These are phyloP conservation scores for Lucilia cuprina DNA, from an alignment of 1,140 invertebrate species.

Conservation along the genomic window DNA sequence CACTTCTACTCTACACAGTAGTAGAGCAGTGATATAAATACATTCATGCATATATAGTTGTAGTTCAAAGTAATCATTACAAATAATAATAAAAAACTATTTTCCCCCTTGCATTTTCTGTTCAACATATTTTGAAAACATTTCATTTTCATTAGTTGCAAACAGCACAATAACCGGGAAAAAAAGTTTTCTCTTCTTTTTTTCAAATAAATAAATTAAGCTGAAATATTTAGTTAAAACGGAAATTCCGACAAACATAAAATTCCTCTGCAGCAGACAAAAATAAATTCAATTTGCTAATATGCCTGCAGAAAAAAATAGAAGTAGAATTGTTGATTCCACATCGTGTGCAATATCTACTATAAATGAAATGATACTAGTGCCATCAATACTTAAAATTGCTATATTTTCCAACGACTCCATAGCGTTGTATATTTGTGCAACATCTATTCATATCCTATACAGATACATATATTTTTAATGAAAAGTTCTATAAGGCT, in stretches of 20 bases:
- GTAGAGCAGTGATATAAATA: too few species aligned
- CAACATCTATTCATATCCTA: too few species aligned
- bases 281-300: constrained; percentile 17
- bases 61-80: not conserved
- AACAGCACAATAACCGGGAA: not conserved
- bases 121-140: not conserved
- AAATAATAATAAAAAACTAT: not conserved
- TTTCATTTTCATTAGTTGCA: constrained; percentile 3
- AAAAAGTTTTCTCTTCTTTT: not conserved
- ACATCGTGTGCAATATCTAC: not conserved
- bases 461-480: not conserved
- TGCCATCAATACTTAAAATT: not conserved
- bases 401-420: not conserved
- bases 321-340: not conserved
- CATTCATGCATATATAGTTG: too few species aligned
- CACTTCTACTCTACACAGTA: too few species aligned
- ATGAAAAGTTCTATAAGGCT: not conserved
- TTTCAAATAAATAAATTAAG: not conserved
- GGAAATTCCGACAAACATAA: constrained; percentile 2
- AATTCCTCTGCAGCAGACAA: constrained; percentile 2
- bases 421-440: not conserved
- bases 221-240: constrained; percentile 3
- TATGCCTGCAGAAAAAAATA: not conserved
- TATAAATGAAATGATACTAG: not conserved
- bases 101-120: not conserved